Evolutionary conservation across 1,140 invertebrate species (phyloP), one percentile per base, ranked within the genome.

Genomic region (Bradynema listronoti): DNA sequence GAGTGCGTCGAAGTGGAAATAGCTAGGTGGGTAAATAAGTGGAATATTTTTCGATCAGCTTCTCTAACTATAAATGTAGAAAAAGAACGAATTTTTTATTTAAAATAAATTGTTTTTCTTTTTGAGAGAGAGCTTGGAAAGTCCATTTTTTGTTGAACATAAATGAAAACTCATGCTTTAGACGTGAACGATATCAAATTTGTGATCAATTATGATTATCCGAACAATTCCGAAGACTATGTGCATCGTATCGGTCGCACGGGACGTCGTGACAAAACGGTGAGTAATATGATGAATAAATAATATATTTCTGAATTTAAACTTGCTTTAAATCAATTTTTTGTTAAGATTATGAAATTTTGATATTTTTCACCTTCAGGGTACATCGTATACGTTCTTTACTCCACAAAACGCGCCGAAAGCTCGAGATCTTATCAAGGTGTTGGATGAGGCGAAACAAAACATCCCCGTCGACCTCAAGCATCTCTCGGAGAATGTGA

Each of bases 121-220:
- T 39, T 39, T 39, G 11, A 39, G 19, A 19, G 36, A 39, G 19
- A 39, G 11, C 36, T 39, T 19, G 36, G 36, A 39, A 25, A 24
- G 29, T 50, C 29, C 16, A 41, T 58, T 61, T 5, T 30, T 22
- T 60, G 5, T 61, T 27, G 30, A 57, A 2, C 32, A 16, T 24
- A 19, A 30, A 36, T 41, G 7, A 7, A 4, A 55, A 25, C 27
- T 19, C 9, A 24, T 30, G 25, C 84, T 80, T 56, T 82, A 96
- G 93, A 98, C 86, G 93, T 99, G 73, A 90, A 94, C 81, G 94
- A 96, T 80, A 93, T 98, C 64, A 95, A 93, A 81, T 96, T 90
- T 85, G 94, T 99, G 56, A 91, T 99, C 80, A 99, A 98, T 82
- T 97, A 88, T 84, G 94, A 99, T 81, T 98, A 95, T 82, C 94